These are phyloP conservation scores for Serinus canaria DNA, from an alignment of 2,113 vertebrate species.

Conservation along the genomic window DNA sequence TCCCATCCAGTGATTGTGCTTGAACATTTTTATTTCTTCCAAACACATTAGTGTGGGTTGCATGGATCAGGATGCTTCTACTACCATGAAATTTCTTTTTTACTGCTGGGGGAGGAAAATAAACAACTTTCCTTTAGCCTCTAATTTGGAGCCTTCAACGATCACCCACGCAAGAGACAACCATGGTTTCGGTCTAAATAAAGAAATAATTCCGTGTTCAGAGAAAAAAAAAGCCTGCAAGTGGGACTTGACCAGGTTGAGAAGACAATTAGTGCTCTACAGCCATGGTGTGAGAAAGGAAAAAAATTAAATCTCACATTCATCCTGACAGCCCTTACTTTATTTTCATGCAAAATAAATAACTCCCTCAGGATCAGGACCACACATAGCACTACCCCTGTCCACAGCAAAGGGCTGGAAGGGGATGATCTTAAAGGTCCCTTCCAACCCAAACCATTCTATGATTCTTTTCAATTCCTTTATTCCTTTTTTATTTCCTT, in stretches of 20 bases:
- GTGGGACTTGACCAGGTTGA: not conserved
- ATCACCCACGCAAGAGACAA: not conserved
- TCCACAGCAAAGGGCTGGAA: not conserved
- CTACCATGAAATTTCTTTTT: not conserved
- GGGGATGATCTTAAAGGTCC: not conserved
- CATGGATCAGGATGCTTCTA: not conserved
- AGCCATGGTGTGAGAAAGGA: fast-evolving
- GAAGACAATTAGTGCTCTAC: not conserved
- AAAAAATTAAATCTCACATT: not conserved
- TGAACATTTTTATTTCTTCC: not conserved
- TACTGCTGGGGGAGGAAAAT: not conserved
- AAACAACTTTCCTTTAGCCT: not conserved
- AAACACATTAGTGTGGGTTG: fast-evolving
- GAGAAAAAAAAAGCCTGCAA: not conserved
- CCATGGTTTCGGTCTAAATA: not conserved
- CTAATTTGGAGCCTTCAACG: not conserved
- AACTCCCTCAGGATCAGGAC: not conserved
- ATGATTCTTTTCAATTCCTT: not conserved
- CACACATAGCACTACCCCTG: no score
- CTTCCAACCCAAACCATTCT: not conserved
- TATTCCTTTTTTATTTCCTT: no score
- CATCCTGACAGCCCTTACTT: fast-evolving
- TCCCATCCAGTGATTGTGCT: not conserved
- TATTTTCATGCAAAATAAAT: not conserved
- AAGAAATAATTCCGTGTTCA: not conserved